Percentiles rank a stretch among this genome's conserved stretches.
Conservation (phyloP, 1,140 invertebrate species). For the Drosophila pruinosa region DNA sequence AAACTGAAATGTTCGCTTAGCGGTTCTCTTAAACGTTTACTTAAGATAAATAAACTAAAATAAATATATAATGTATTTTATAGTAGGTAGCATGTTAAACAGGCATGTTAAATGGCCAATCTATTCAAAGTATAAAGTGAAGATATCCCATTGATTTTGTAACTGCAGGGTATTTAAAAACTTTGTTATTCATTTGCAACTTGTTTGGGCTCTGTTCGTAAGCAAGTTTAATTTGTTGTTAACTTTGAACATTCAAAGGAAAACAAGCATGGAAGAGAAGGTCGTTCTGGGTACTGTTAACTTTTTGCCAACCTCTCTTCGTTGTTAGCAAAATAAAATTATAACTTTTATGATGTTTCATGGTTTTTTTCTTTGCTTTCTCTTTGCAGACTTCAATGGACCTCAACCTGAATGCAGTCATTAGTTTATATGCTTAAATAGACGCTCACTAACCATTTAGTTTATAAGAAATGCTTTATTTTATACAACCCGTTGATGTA, state of each 20-base stretch:
- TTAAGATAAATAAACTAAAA: background rate
- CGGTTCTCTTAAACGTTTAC: background rate
- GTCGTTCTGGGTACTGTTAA: constrained; percentile 1
- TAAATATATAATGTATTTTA: too few species aligned
- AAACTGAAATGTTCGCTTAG: background rate
- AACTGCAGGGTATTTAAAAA: constrained; percentile 38
- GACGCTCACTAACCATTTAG: constrained; percentile 61
- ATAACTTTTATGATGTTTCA: constrained; percentile 48
- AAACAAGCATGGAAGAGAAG: constrained; percentile 51
- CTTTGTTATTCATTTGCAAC: constrained; percentile 33
- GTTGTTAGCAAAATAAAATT: constrained; percentile 51
- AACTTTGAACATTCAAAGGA: constrained; percentile 61
- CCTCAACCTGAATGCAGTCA: constrained; percentile 18
- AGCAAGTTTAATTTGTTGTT: constrained; percentile 80
- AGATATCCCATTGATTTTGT: background rate
- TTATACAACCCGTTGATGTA: constrained; percentile 22
- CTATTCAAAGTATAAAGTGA: background rate
- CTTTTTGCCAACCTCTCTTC: constrained; percentile 34
- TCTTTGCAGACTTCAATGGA: constrained; percentile 55
- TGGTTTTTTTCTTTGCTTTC: constrained; percentile 26
- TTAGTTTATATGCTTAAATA: constrained; percentile 55
- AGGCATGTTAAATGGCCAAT: background rate
- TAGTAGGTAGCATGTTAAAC: too few species aligned
- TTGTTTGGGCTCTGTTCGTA: constrained; percentile 53
- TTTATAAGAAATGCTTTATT: constrained; percentile 59